phyloP scores from a whole-genome alignment of 1,140 invertebrate species.

The Ostrea denselamellosa region DNA sequence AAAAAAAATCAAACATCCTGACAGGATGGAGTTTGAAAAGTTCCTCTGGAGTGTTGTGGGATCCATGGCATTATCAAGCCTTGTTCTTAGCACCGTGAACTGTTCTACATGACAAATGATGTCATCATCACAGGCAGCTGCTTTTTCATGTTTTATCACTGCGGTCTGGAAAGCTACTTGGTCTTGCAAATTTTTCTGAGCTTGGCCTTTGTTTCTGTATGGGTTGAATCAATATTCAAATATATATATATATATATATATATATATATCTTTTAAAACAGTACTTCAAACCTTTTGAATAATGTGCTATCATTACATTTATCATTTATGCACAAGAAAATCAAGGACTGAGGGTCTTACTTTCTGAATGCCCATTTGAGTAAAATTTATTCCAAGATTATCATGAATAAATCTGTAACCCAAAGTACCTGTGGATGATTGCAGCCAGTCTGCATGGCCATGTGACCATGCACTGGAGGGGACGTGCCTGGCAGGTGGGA shows the following conservation, averaged over 20 bases:
- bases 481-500: conserved; percentile 70
- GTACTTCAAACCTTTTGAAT: no score
- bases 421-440: conserved; percentile 28
- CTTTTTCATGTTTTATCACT: conserved; percentile 66
- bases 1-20: neutral
- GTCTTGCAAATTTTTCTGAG: conserved; percentile 71
- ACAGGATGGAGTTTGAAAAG: neutral
- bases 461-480: conserved; percentile 68
- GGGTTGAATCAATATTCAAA: neutral
- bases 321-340: no score
- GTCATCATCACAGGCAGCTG: neutral
- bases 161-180: conserved; percentile 68
- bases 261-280: no score
- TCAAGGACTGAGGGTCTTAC: no score
- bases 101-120: conserved; percentile 12
- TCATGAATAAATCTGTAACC: no score
- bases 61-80: neutral
- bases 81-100: neutral
- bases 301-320: no score
- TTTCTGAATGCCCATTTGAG: no score
- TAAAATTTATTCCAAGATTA: no score
- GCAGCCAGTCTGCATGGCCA: conserved; percentile 44
- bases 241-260: no score
- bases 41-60: neutral
- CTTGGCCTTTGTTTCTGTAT: conserved; percentile 66